Base-by-base conservation (phyloP, 2,797 vertebrate genomes). In the Manis pentadactyla region DNA sequence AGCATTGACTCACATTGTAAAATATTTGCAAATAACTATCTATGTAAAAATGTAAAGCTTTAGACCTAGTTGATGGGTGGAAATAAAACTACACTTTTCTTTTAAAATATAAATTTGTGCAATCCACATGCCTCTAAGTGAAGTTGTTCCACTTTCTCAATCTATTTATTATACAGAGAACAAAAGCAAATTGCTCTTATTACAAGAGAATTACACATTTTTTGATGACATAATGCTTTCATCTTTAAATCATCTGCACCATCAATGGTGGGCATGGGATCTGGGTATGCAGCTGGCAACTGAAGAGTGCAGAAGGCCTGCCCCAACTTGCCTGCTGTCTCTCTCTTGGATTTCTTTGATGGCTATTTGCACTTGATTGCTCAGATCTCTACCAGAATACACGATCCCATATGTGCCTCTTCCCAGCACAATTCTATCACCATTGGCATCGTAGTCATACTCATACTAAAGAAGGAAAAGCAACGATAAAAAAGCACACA, bases 321-420 rank as follows among this genome's bases (percentile, higher is more conserved):
- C 27, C 19, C 53, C 8, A 19, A 97, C 98, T 99, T 96, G 98
- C 99, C 99, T 98, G 98, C 98, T 98, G 68, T 99, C 98, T 98
- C 63, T 98, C 93, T 99, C 99, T 0, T 98, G 99, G 95, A 99
- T 98, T 98, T 99, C 99, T 97, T 99, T 99, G 98, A 99, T 99
- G 92, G 99, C 99, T 97, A 99, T 99, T 97, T 98, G 98, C 90
- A 99, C 98, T 92, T 99, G 98, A 97, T 98, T 99, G 97, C 98
- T 99, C 84, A 99, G 98, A 96, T 99, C 98, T 97, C 98, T 98
- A 94, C 99, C 99, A 34, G 99, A 98, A 92, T 99, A 99, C 90
- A 99, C 99, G 87, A 98, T 94, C 87, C 99, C 99, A 0, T 99
- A 99, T 1, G 98, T 99, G 77, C 99, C 99, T 98, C 98, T 98